A percentile compares a stretch with the other conserved stretches of the same genome.
phyloP scores from a whole-genome alignment of 2,797 vertebrate genomes.

The Merluccius polli region DNA sequence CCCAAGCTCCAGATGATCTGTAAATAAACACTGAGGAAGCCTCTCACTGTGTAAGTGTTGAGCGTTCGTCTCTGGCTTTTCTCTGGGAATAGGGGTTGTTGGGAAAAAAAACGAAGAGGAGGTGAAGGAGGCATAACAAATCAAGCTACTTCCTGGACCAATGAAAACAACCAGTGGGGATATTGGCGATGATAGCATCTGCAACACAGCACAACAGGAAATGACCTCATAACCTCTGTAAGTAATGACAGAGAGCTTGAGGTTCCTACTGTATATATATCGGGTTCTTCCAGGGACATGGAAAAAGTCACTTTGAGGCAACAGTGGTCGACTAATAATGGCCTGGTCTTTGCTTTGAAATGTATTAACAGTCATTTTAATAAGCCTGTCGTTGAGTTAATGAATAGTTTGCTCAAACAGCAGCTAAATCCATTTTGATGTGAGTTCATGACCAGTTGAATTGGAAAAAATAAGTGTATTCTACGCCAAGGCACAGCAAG shows the following conservation, averaged over 20 bases:
- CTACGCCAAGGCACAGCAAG: neutral
- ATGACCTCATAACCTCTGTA: constrained; percentile 55
- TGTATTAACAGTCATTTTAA: neutral
- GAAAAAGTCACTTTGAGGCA: constrained; percentile 3
- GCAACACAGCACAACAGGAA: constrained; percentile 63
- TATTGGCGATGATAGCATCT: constrained; percentile 42
- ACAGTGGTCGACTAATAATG: neutral
- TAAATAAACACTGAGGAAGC: constrained; percentile 61
- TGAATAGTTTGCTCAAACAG: neutral
- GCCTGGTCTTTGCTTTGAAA: neutral
- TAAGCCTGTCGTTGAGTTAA: neutral
- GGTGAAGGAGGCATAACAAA: constrained; percentile 56
- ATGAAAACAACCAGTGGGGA: constrained; percentile 49
- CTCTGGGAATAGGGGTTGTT: constrained; percentile 25
- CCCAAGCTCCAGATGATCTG: constrained; percentile 51
- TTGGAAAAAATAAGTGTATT: neutral
- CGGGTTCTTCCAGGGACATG: constrained; percentile 8
- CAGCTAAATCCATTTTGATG: neutral
- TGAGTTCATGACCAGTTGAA: neutral
- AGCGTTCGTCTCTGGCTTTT: constrained; percentile 24
- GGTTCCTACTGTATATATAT: constrained; percentile 24
- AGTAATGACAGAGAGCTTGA: constrained; percentile 19
- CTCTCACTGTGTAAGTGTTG: constrained; percentile 41
- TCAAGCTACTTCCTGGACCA: constrained; percentile 63
- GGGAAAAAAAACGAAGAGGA: constrained; percentile 35